Conservation (phyloP, 2,888 invertebrate genomes). For the Polydrusus tereticollis region DNA sequence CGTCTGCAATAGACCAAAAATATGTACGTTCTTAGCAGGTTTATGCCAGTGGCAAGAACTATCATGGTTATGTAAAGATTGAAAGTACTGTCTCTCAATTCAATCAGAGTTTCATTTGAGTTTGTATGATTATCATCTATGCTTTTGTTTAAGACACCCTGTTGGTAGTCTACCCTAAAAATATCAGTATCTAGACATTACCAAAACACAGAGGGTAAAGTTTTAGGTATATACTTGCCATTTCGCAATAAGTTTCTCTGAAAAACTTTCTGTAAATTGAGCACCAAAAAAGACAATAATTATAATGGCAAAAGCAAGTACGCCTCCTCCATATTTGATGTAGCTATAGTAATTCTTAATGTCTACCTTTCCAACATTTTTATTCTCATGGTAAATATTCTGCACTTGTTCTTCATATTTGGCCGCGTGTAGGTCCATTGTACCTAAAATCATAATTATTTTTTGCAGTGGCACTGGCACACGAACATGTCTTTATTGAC, state of each 20-base stretch:
- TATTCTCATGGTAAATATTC: constrained; percentile 56
- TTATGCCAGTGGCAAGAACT: constrained; percentile 35
- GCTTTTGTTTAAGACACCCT: constrained; percentile 34
- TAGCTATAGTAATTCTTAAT: constrained; percentile 55
- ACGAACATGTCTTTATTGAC: too few relatives aligned
- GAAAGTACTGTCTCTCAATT: constrained; percentile 38
- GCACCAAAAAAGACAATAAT: constrained; percentile 50
- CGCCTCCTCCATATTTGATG: constrained; percentile 54
- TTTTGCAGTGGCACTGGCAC: too few relatives aligned
- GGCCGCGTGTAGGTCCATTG: too few relatives aligned
- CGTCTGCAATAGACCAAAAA: constrained; percentile 82
- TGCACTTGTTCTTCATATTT: constrained; percentile 10
- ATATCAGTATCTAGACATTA: neutral
- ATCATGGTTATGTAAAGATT: constrained; percentile 51
- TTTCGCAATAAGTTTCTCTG: constrained; percentile 54
- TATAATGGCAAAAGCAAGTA: constrained; percentile 48
- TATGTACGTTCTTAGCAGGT: constrained; percentile 64
- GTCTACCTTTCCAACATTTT: constrained; percentile 54
- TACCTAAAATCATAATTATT: neutral
- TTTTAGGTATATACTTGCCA: constrained; percentile 51
- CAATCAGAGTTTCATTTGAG: neutral
- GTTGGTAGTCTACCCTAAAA: constrained; percentile 53
- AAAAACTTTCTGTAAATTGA: constrained; percentile 54
- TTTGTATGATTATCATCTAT: neutral
- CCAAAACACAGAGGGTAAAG: too few relatives aligned